Evolutionary conservation across 2,797 vertebrate species (phyloP).

Genomic region (Ficedula albicollis): DNA sequence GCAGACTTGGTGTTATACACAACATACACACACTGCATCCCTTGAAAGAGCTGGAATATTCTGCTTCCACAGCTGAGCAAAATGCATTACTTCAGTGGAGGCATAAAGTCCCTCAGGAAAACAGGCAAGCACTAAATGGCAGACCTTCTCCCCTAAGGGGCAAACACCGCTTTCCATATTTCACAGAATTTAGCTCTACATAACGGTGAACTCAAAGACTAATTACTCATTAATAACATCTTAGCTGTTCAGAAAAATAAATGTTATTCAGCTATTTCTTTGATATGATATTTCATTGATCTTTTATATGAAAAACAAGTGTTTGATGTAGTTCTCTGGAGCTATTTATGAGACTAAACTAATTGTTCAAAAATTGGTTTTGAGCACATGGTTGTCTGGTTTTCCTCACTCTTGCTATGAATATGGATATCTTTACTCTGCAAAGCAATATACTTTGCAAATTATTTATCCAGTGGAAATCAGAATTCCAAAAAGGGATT

Average conservation of each 20-base stretch:
- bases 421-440: neutral
- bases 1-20: neutral
- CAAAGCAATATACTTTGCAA: neutral
- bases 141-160: rapidly evolving
- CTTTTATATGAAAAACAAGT: neutral
- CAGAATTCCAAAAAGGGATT: neutral
- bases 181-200: neutral
- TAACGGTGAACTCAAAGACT: neutral
- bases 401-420: neutral
- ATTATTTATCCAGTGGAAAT: neutral
- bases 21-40: neutral
- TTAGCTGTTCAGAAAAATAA: neutral
- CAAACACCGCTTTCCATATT: neutral
- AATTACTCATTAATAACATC: neutral
- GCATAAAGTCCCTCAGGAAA: neutral
- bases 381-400: neutral
- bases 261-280: neutral
- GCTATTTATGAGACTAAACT: neutral
- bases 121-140: neutral
- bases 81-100: neutral
- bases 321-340: neutral
- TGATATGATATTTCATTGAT: neutral
- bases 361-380: neutral
- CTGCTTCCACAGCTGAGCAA: neutral
- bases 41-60: neutral